Conservation (phyloP, 2,797 vertebrate genomes). For the Crypturellus tataupa region DNA sequence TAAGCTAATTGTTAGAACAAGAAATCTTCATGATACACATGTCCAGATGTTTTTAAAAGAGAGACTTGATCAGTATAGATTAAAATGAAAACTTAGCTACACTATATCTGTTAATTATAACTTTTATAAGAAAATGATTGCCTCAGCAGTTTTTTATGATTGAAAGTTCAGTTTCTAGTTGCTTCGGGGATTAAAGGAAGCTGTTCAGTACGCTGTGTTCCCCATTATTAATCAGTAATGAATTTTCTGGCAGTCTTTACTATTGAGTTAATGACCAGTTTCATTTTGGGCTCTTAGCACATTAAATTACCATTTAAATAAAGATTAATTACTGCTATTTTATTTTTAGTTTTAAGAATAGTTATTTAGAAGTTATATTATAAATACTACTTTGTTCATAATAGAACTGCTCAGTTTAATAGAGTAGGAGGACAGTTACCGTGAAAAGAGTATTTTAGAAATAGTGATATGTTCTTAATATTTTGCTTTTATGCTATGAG, state of each 20-base stretch:
- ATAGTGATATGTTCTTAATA: background rate
- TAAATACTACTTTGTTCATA: conserved; percentile 56
- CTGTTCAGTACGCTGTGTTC: conserved; percentile 43
- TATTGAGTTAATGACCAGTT: conserved; percentile 66
- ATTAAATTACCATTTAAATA: conserved; percentile 71
- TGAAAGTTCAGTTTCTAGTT: conserved; percentile 18
- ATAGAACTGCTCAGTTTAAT: background rate
- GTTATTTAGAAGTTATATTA: conserved; percentile 64
- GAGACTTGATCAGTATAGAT: background rate
- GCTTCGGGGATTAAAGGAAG: conserved; percentile 44
- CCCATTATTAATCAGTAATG: conserved; percentile 69
- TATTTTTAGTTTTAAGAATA: conserved; percentile 71
- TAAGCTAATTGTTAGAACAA: background rate
- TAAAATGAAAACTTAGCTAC: background rate
- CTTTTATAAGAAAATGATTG: background rate
- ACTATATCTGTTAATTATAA: background rate
- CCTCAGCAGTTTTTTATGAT: conserved; percentile 14
- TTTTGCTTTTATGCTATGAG: background rate
- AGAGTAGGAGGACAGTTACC: background rate
- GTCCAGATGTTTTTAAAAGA: background rate
- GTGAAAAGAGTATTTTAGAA: conserved; percentile 18
- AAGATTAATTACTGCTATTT: conserved; percentile 66
- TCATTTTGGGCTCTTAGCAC: conserved; percentile 59
- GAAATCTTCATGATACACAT: background rate
- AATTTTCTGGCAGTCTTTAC: conserved; percentile 67